A percentile compares a stretch with the other conserved stretches of the same genome.
These are phyloP conservation scores for Aphelenchoides besseyi DNA, from an alignment of 1,140 invertebrate species.

Conservation along the genomic window DNA sequence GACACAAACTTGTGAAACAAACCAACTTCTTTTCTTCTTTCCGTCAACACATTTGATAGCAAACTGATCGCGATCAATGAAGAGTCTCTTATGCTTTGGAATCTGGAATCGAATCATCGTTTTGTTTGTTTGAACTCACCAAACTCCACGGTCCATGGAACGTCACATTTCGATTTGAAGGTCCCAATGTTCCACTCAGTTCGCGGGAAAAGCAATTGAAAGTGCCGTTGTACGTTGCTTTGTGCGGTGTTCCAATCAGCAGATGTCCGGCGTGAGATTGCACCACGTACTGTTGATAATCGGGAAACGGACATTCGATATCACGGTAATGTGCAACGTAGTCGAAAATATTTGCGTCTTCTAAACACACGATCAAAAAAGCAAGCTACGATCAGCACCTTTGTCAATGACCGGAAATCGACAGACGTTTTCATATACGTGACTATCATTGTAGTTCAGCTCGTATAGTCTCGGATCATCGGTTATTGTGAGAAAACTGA, in stretches of 20 bases:
- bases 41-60: not conserved
- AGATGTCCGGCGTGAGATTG: not conserved
- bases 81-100: not conserved
- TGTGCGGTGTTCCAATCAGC: not conserved
- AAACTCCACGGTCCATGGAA: not conserved
- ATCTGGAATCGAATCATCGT: conserved; percentile 1
- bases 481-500: not conserved
- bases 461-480: not conserved
- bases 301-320: not conserved
- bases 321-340: conserved; percentile 5
- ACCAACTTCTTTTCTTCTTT: not conserved
- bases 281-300: not conserved
- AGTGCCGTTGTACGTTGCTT: not conserved
- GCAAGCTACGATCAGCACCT: not conserved
- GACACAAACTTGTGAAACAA: not conserved
- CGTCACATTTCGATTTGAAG: not conserved
- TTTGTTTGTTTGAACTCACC: not conserved
- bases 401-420: conserved; percentile 15
- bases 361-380: not conserved
- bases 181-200: not conserved
- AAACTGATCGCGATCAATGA: conserved; percentile 3
- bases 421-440: not conserved
- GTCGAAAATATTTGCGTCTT: not conserved
- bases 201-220: not conserved
- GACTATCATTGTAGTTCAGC: not conserved